Percentiles rank a stretch among this genome's conserved stretches.
phyloP scores from a whole-genome alignment of 2,888 invertebrate genomes.

The Allacma fusca region DNA sequence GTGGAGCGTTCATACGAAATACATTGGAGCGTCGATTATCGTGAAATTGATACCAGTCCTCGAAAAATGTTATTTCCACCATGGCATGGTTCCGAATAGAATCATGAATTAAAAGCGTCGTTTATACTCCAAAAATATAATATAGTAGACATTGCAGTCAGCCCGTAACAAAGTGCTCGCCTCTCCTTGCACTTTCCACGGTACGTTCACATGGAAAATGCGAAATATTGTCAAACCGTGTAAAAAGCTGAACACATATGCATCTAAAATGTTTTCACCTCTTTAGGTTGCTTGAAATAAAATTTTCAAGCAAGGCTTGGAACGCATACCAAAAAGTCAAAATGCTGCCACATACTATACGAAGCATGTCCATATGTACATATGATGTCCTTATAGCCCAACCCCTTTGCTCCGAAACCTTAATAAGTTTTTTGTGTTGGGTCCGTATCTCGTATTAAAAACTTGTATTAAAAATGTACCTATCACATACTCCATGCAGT shows the following conservation, averaged over 20 bases:
- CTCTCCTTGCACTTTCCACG: background rate
- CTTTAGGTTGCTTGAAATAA: background rate
- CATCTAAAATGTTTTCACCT: conserved; percentile 6
- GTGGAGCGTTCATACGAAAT: conserved; percentile 35
- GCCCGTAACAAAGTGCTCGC: background rate
- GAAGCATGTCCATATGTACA: too few species aligned
- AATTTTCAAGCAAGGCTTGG: conserved; percentile 16
- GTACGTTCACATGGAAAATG: conserved; percentile 2
- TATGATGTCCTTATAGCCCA: too few species aligned
- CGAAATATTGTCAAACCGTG: conserved; percentile 5
- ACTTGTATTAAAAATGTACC: conserved; percentile 14
- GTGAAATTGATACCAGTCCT: conserved; percentile 5
- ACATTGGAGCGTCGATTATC: conserved; percentile 24
- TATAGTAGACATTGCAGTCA: background rate
- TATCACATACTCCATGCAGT: background rate
- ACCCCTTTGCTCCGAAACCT: background rate
- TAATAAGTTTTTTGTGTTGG: background rate
- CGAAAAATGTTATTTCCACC: background rate
- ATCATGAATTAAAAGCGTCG: conserved; percentile 27
- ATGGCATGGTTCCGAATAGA: background rate
- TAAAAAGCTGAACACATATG: background rate
- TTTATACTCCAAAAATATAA: background rate
- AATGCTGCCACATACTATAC: background rate
- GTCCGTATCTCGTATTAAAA: background rate
- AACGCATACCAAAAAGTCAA: conserved; percentile 21